A percentile compares a stretch with the other conserved stretches of the same genome.
Conservation (phyloP, 2,113 vertebrate genomes). For the Poeciliopsis turrubarensis region DNA sequence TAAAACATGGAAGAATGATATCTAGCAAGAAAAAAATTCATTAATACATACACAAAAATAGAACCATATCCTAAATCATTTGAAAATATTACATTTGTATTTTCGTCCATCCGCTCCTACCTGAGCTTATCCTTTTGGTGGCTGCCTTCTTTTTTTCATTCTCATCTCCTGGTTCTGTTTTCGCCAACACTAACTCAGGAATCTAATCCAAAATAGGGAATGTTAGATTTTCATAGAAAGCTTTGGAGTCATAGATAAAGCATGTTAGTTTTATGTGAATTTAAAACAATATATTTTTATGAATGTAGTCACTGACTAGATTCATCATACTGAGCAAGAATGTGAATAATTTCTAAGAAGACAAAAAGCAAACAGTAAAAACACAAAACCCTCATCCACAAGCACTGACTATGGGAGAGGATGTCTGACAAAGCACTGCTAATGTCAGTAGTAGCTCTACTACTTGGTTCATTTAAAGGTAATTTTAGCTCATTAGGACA, state of each 20-base stretch:
- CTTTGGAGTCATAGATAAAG: not conserved
- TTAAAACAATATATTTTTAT: not conserved
- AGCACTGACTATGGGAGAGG: too few species aligned
- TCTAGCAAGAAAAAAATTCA: not conserved
- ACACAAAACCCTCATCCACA: not conserved
- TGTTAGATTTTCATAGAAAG: not conserved
- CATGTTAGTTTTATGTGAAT: not conserved
- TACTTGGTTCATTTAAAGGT: too few species aligned
- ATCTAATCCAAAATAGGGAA: conserved; percentile 79
- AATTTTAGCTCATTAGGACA: too few species aligned
- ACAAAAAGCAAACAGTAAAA: not conserved
- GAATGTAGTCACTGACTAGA: not conserved
- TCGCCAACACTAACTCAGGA: conserved; percentile 89
- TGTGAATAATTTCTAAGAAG: not conserved
- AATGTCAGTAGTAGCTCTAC: too few species aligned
- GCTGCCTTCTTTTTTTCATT: conserved; percentile 57
- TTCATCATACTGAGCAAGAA: not conserved
- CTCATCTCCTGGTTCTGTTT: conserved; percentile 73
- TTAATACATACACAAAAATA: not conserved
- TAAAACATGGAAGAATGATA: not conserved
- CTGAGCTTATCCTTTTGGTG: conserved; percentile 73
- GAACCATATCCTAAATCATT: not conserved
- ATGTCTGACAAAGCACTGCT: too few species aligned
- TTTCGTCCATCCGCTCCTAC: conserved; percentile 59
- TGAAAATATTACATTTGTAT: not conserved